Evolutionary conservation across 2,797 vertebrate genomes (phyloP), one percentile per base, ranked within the genome.

Genomic region (Xiphorhynchus erythropygius): DNA sequence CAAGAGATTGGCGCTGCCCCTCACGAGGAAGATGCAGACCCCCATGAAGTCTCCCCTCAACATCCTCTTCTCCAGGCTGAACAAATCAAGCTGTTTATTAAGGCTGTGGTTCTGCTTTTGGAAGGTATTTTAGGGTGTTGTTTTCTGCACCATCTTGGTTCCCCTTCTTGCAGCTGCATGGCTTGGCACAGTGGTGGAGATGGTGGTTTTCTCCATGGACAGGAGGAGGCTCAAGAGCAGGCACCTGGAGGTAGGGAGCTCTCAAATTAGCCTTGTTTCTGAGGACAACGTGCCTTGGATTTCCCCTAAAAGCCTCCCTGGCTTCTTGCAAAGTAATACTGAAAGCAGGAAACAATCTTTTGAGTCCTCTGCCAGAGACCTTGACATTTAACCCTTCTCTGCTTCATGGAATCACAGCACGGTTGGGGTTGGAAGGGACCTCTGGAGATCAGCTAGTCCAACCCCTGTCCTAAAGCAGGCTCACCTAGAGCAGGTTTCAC

Each of bases 101-200:
- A 74, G 46, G 19, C 9, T 14, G 13, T n/a, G 28, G 5, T 37
- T 94, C 75, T 67, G 5, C 19, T 73, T 85, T 85, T 50, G 39
- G 70, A 55, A 84, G 39, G 37, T 17, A 11, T 41, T 53, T 65
- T 28, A 42, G 42, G 24, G 18, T 44, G 18, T 7, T 56, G 16
- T 63, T 77, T 57, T 15, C 47, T 32, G 28, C 28, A 32, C 50
- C 7, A 5, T 53, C 50, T 39, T 28, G 2, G 25, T 44, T 86
- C 12, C 5, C 8, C 35, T 63, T n/a, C 39, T 32, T 35, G 52
- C 27, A 35, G 50, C 16, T 35, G 33, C 2, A 0, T 16, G 55
- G 55, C 71, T 13, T 0, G 1, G 10, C 25, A 10, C 9, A 0
- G 0, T 46, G n/a, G 5, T n/a, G n/a, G 71, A 53, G 11, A 21